A percentile compares a stretch with the other conserved stretches of the same genome.
These are phyloP conservation scores for Sinelater perroti DNA, from an alignment of 2,888 invertebrate genomes.

Conservation along the genomic window DNA sequence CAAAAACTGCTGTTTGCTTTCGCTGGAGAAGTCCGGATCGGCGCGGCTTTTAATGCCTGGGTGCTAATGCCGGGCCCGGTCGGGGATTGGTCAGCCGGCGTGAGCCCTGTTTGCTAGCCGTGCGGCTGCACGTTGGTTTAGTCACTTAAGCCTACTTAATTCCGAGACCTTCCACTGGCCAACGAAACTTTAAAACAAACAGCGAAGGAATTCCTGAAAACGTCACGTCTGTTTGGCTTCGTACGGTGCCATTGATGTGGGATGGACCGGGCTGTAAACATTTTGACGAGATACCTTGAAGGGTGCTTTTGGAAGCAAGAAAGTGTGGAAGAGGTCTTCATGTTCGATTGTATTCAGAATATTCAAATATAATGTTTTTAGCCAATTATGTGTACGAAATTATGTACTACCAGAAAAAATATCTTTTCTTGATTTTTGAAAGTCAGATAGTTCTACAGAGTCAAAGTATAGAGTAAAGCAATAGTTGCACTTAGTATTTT, in stretches of 20 bases:
- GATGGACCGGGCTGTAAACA: not conserved
- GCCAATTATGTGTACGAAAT: no score
- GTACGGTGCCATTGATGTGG: constrained; percentile 19
- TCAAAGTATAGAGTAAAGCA: no score
- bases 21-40: constrained; percentile 14
- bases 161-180: constrained; percentile 40
- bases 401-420: no score
- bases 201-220: constrained; percentile 34
- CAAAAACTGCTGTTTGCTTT: constrained; percentile 12
- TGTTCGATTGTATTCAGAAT: no score
- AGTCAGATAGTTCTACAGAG: no score
- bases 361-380: no score
- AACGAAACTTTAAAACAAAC: constrained; percentile 32
- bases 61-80: constrained; percentile 21
- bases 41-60: constrained; percentile 15
- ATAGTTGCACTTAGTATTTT: no score
- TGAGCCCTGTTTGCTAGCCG: constrained; percentile 16
- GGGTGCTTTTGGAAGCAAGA: no score
- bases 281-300: not conserved
- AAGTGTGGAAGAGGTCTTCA: no score
- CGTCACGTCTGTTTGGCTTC: constrained; percentile 33
- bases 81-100: constrained; percentile 28
- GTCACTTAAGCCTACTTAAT: constrained; percentile 40
- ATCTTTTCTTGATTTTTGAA: constrained; percentile 13
- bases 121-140: constrained; percentile 38